Evolutionary conservation across 2,113 vertebrate species (phyloP).

Genomic region (Equus przewalskii): DNA sequence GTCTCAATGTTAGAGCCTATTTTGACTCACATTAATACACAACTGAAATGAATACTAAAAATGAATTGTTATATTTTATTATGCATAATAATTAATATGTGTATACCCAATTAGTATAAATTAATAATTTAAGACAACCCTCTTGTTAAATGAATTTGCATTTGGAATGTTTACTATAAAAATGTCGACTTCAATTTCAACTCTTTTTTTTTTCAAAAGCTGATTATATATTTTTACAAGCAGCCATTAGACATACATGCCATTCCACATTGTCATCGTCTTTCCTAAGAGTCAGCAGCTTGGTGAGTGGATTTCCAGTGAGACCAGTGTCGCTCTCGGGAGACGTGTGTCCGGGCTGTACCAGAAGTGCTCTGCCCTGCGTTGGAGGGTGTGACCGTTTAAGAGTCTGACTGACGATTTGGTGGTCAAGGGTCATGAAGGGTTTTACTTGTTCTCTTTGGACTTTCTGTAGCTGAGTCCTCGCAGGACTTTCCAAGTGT

Average conservation of each 20-base stretch:
- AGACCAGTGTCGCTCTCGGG: constrained; percentile 86
- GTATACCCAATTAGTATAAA: neutral
- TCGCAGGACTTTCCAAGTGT: constrained; percentile 93
- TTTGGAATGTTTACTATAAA: constrained; percentile 45
- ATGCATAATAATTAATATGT: neutral
- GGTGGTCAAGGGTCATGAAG: constrained; percentile 94
- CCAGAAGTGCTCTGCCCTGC: constrained; percentile 85
- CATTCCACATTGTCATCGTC: constrained; percentile 92
- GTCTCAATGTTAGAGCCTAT: neutral
- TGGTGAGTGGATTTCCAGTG: constrained; percentile 89
- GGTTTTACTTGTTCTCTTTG: constrained; percentile 95
- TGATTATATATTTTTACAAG: neutral
- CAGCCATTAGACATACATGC: constrained; percentile 65
- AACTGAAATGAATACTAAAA: constrained; percentile 9
- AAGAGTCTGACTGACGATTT: constrained; percentile 89
- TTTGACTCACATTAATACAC: constrained; percentile 13
- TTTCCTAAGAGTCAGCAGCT: constrained; percentile 89
- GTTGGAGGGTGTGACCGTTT: constrained; percentile 87
- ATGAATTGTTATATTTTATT: neutral
- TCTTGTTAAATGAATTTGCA: constrained; percentile 4
- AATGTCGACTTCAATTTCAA: neutral
- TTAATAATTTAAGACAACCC: neutral
- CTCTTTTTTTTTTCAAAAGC: neutral
- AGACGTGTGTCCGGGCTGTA: constrained; percentile 90
- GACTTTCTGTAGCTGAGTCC: constrained; percentile 93